Conservation (phyloP, 2,888 invertebrate genomes). For the Lapara coniferarum region DNA sequence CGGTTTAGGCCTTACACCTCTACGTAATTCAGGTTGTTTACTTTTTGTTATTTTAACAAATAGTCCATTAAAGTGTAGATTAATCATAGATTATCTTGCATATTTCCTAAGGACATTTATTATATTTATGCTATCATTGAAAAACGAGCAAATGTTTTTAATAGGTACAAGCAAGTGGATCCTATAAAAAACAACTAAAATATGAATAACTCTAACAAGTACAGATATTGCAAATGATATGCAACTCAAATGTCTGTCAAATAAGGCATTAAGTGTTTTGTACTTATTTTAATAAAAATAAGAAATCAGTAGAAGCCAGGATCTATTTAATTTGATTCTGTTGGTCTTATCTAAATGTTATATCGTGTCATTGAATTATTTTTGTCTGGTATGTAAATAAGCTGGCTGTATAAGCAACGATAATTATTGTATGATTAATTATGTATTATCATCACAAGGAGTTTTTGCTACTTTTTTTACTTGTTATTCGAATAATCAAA, state of each 20-base stretch:
- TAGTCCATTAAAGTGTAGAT: neutral
- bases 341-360: too few relatives aligned
- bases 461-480: too few relatives aligned
- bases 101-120: neutral
- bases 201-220: neutral
- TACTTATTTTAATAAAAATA: neutral
- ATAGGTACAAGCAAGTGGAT: conserved; percentile 1
- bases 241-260: conserved; percentile 9
- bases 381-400: too few relatives aligned
- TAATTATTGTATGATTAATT: too few relatives aligned
- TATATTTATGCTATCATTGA: neutral
- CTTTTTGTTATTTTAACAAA: too few relatives aligned
- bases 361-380: too few relatives aligned
- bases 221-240: conserved; percentile 16
- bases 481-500: too few relatives aligned
- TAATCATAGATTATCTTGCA: neutral
- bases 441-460: too few relatives aligned
- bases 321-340: neutral
- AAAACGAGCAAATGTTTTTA: neutral
- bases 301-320: neutral
- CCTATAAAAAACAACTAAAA: neutral
- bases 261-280: neutral
- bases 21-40: too few relatives aligned
- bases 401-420: too few relatives aligned
- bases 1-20: too few relatives aligned